Base-by-base conservation (phyloP, 2,888 invertebrate genomes). In the Cyclophora punctaria region DNA sequence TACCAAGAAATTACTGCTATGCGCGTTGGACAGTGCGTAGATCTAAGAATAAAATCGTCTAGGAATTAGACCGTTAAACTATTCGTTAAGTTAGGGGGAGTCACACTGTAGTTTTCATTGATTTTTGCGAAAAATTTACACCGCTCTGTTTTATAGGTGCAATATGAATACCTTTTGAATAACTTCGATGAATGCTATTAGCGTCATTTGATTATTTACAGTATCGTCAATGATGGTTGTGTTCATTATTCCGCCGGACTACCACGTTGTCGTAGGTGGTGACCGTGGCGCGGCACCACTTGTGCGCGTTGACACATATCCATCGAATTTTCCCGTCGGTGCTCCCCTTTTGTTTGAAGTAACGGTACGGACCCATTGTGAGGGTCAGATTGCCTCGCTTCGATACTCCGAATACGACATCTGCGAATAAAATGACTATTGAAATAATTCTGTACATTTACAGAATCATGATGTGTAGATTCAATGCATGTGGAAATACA, bases 271-370 rank as follows among this genome's bases (percentile, higher is more conserved):
- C 59, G 3, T 67, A 4, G 1, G 73, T 72, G 20, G 20, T 20
- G 20, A 20, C 20, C 1, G 20, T 20, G 20, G 20, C 50, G 53
- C 3, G 71, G 49, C 3, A 55, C 55, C 71, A 68, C 5, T 55
- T 60, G 45, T 76, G 76, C 2, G 65, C 63, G 5, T 59, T 63
- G 4, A 58, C 50, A 55, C 7, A 55, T 35, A 53, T 49, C 55
- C 2, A 49, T 43, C 3, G 45, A 37, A 7, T 52, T 55, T 3
- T 45, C 7, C 4, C 48, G 52, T 2, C 40, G 41, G 6, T 40
- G 20, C 33, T 46, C 46, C 5, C 20, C 20, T 20, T 7, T 35
- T 46, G 46, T 7, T 37, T 37, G 3, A 20, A 7, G 6, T 50
- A 53, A 7, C 44, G 20, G 6, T 37, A 44, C 34, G 48, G 42